Evolutionary conservation across 2,888 invertebrate species (phyloP), one percentile per base, ranked within the genome.

Genomic region (Sisyra nigra): DNA sequence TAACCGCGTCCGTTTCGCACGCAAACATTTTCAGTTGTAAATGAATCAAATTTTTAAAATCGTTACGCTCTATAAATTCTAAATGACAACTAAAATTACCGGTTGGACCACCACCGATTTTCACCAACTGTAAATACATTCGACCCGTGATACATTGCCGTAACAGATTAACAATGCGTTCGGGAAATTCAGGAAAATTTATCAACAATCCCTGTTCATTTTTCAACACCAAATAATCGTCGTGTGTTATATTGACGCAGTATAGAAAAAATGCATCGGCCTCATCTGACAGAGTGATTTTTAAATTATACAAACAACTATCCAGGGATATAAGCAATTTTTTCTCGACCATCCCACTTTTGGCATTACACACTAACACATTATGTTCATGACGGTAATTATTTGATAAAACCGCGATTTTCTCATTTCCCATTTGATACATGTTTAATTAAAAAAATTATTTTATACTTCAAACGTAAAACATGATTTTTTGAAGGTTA

Each of bases 11-110:
- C 10, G 17, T 14, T 42, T 42, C 42, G 35, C 34, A 42, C 11
- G 34, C 15, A 35, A 42, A 34, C 9, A 42, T 13, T 13, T 42
- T 35, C 18, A 42, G 19, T 35, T 35, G 42, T 14, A 42, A 14
- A 35, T 42, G 42, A 3, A 42, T 11, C 24, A 42, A 19, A 19
- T 42, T 42, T 13, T 42, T 42, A n/a, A 42, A 35, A 42, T 42
- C 42, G 35, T 19, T 42, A 7, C 42, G 42, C 35, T 42, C 42
- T 11, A 42, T 24, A 42, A 42, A 42, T 42, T 42, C 42, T 40
- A 40, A 30, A 11, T 32, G 9, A 15, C 19, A 40, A 7, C 11
- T 17, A 24, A 3, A 24, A 24, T 24, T 24, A 5, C 24, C 24
- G n/a, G n/a, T n/a, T n/a, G n/a, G n/a, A 39, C 19, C 19, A 17